A percentile compares a stretch with the other conserved stretches of the same genome.
Conservation (phyloP, 2,113 vertebrate genomes). For the Oreochromis aureus region DNA sequence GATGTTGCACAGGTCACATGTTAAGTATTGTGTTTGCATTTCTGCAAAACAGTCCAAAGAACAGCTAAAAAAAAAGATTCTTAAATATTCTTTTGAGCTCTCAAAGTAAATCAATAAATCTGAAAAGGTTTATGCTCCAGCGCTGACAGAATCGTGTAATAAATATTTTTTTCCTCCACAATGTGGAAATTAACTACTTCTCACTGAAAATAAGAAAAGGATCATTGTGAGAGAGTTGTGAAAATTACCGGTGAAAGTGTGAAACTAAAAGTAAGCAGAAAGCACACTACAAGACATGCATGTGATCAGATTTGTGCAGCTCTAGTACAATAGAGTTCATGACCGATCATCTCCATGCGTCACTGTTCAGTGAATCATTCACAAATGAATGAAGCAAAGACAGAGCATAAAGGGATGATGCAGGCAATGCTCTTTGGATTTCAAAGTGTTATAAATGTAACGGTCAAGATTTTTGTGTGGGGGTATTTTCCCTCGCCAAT, state of each 20-base stretch:
- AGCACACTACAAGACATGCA: background rate
- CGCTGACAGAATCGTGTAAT: background rate
- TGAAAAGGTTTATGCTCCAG: background rate
- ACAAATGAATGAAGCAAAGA: background rate
- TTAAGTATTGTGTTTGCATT: background rate
- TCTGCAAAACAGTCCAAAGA: background rate
- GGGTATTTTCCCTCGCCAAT: background rate
- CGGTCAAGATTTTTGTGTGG: background rate
- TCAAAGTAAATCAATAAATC: background rate
- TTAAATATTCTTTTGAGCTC: background rate
- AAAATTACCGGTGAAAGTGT: background rate
- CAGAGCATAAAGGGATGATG: background rate
- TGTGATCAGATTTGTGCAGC: background rate
- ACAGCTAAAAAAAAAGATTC: background rate
- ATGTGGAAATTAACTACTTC: background rate
- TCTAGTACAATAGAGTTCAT: background rate
- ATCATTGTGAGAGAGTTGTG: background rate
- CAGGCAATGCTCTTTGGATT: background rate
- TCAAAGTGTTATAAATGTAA: background rate
- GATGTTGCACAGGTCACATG: background rate
- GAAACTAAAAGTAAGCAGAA: background rate
- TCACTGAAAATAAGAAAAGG: background rate
- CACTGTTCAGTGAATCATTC: constrained; percentile 1
- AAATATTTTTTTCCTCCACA: background rate
- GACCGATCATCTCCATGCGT: background rate